These are phyloP conservation scores for Anarsia innoxiella DNA, from an alignment of 2,888 invertebrate genomes.

Conservation along the genomic window DNA sequence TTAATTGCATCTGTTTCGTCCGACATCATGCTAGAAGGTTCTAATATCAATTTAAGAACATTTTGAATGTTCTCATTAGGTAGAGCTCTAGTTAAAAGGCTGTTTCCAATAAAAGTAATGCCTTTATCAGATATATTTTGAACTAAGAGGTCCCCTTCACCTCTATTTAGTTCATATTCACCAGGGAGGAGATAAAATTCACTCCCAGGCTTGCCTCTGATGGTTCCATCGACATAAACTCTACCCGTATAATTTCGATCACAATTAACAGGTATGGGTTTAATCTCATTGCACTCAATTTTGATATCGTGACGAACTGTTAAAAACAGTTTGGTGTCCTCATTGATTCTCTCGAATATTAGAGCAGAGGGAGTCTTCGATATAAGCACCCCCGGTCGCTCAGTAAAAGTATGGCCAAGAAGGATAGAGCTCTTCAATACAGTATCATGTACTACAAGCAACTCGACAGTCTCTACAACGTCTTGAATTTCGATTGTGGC, in stretches of 20 bases:
- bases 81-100: neutral
- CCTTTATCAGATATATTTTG: slow-evolving; percentile 1
- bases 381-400: neutral
- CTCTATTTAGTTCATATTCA: neutral
- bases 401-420: slow-evolving; percentile 3
- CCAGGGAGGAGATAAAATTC: slow-evolving; percentile 7
- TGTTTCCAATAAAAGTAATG: neutral
- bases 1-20: neutral
- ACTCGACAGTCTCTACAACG: neutral
- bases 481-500: slow-evolving; percentile 2
- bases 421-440: neutral
- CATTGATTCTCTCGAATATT: neutral
- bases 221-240: neutral
- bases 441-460: slow-evolving; percentile 1
- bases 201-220: neutral
- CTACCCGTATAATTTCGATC: neutral
- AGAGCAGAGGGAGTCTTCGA: neutral
- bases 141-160: neutral
- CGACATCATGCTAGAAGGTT: too few relatives aligned
- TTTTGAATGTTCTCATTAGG: neutral
- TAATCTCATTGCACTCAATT: neutral
- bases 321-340: neutral
- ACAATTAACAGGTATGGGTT: neutral
- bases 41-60: too few relatives aligned
- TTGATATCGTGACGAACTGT: neutral